Percentiles rank a stretch among this genome's conserved stretches.
phyloP scores from a whole-genome alignment of 2,888 invertebrate genomes.

The Andricus quercusramuli region DNA sequence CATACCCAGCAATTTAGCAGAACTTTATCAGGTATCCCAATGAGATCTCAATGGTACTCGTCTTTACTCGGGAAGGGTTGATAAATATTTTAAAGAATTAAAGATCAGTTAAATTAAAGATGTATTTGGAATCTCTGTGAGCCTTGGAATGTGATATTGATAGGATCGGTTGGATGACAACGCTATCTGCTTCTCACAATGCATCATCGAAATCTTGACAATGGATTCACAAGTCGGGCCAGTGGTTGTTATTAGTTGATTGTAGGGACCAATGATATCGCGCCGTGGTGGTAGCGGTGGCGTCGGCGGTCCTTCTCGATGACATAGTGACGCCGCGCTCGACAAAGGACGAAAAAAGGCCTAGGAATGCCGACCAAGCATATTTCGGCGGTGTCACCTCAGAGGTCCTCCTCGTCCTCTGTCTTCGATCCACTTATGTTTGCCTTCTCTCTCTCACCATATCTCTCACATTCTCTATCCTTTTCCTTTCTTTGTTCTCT shows the following conservation, averaged over 20 bases:
- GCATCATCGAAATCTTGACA: constrained; percentile 32
- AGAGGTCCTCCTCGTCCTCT: constrained; percentile 57
- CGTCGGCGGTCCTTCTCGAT: constrained; percentile 62
- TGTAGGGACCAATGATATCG: constrained; percentile 44
- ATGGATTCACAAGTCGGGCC: constrained; percentile 30
- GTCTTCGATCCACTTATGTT: constrained; percentile 52
- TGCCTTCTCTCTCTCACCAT: constrained; percentile 43
- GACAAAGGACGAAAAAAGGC: constrained; percentile 75
- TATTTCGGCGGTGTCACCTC: constrained; percentile 77
- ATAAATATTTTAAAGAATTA: background rate
- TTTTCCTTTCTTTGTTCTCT: constrained; percentile 44
- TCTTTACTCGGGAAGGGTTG: background rate
- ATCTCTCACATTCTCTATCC: constrained; percentile 49
- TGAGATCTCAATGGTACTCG: background rate
- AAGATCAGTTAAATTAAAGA: background rate
- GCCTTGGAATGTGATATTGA: background rate
- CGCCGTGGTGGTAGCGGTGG: constrained; percentile 51
- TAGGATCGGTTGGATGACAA: constrained; percentile 16
- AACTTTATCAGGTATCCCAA: too few relatives aligned
- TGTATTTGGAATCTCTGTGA: background rate
- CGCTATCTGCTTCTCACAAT: constrained; percentile 36
- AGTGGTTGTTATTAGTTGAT: constrained; percentile 27
- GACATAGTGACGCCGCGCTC: constrained; percentile 73
- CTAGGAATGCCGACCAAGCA: constrained; percentile 73
- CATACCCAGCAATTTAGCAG: too few relatives aligned